A percentile compares a stretch with the other conserved stretches of the same genome.
phyloP scores from a whole-genome alignment of 2,888 invertebrate species.

The Morinoia aosen region DNA sequence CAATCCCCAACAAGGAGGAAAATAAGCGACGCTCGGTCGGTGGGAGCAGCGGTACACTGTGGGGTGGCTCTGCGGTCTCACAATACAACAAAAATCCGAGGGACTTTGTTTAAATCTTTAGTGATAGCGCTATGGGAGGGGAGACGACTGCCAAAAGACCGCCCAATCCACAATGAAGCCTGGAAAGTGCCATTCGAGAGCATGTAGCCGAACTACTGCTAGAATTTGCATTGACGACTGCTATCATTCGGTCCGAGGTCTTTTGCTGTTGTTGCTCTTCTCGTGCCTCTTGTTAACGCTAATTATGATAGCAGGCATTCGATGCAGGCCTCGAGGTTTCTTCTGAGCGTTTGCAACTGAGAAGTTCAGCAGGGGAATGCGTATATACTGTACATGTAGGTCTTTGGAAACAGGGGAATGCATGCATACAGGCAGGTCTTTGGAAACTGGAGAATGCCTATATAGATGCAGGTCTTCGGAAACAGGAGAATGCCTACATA shows the following conservation, averaged over 20 bases:
- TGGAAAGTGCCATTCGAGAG: slow-evolving; percentile 41
- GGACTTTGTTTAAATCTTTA: slow-evolving; percentile 53
- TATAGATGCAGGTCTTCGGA: too few species aligned
- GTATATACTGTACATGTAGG: too few species aligned
- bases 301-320: slow-evolving; percentile 5
- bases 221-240: slow-evolving; percentile 37
- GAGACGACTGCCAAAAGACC: slow-evolving; percentile 35
- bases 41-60: neutral
- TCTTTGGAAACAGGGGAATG: too few species aligned
- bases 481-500: too few species aligned
- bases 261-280: neutral
- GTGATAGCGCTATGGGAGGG: slow-evolving; percentile 47
- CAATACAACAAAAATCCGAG: slow-evolving; percentile 49
- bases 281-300: neutral
- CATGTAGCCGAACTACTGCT: slow-evolving; percentile 35
- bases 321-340: neutral
- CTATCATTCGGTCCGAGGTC: slow-evolving; percentile 17
- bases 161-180: slow-evolving; percentile 21
- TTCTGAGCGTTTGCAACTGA: neutral
- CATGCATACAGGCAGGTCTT: too few species aligned
- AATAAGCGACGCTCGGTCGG: neutral
- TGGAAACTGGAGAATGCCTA: too few species aligned
- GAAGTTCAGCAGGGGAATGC: neutral
- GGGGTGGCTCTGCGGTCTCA: slow-evolving; percentile 39
- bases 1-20: neutral